Evolutionary conservation across 2,113 vertebrate species (phyloP).

Genomic region (Capreolus pygargus): DNA sequence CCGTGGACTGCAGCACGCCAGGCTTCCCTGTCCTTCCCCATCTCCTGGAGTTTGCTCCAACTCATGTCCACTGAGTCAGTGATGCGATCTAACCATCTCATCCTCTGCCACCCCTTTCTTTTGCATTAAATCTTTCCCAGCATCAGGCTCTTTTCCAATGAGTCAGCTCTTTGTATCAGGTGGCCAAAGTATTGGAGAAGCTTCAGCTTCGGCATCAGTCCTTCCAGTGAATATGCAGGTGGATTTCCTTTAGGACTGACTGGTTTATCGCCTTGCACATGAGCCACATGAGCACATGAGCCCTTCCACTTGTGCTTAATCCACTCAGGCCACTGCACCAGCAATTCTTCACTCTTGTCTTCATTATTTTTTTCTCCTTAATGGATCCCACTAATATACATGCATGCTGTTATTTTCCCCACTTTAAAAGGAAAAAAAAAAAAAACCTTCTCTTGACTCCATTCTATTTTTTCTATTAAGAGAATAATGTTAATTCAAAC

Average conservation of each 20-base stretch:
- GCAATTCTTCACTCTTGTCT: not conserved
- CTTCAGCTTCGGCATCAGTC: not conserved
- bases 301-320: not conserved
- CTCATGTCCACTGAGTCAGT: not conserved
- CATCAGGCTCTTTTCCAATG: not conserved
- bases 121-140: not conserved
- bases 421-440: not conserved
- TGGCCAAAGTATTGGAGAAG: not conserved
- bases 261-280: not conserved
- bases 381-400: not conserved
- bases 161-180: not conserved
- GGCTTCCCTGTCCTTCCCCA: not conserved
- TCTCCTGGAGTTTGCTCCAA: not conserved
- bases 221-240: not conserved
- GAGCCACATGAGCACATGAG: no score
- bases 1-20: not conserved
- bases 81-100: not conserved
- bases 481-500: not conserved
- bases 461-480: not conserved
- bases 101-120: not conserved
- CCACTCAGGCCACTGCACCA: not conserved
- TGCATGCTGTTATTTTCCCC: not conserved
- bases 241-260: not conserved
- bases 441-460: not conserved
- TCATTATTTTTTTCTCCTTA: not conserved